Evolutionary conservation across 1,140 invertebrate genomes (phyloP).

Genomic region (Apolygus lucorum): DNA sequence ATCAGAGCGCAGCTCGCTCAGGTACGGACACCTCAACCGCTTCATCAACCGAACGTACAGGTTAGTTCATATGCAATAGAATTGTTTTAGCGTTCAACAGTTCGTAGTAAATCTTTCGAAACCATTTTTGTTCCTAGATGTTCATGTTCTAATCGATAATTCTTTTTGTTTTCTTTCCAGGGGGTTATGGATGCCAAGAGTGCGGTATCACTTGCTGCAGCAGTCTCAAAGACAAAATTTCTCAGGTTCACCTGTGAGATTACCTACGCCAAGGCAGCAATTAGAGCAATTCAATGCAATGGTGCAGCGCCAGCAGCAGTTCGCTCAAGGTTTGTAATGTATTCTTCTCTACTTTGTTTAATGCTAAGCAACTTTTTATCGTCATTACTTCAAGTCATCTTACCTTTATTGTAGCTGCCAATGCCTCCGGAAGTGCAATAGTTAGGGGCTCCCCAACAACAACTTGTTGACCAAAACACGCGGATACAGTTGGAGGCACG

Average conservation of each 20-base stretch:
- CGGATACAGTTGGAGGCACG: neutral
- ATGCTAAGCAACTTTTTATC: no score
- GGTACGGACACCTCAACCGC: neutral
- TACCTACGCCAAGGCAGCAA: slow-evolving; percentile 17
- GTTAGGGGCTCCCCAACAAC: neutral
- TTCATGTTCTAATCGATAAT: no score
- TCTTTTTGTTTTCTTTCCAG: no score
- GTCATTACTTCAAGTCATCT: no score
- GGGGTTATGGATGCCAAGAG: slow-evolving; percentile 36
- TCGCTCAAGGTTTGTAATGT: slow-evolving; percentile 17
- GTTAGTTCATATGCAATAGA: slow-evolving; percentile 19
- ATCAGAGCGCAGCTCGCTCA: slow-evolving; percentile 26
- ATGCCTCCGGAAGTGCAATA: neutral
- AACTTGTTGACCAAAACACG: neutral
- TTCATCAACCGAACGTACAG: neutral
- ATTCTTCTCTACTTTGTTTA: neutral
- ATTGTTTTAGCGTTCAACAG: no score
- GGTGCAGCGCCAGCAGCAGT: slow-evolving; percentile 24
- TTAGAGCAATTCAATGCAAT: slow-evolving; percentile 21
- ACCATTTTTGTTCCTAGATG: no score
- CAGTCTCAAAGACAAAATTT: slow-evolving; percentile 29
- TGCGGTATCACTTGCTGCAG: slow-evolving; percentile 38
- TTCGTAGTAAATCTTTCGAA: no score
- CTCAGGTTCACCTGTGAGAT: slow-evolving; percentile 22
- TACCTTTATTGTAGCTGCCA: slow-evolving; percentile 30